These are phyloP conservation scores for Mayetiola destructor DNA, from an alignment of 2,888 invertebrate genomes.

Conservation along the genomic window DNA sequence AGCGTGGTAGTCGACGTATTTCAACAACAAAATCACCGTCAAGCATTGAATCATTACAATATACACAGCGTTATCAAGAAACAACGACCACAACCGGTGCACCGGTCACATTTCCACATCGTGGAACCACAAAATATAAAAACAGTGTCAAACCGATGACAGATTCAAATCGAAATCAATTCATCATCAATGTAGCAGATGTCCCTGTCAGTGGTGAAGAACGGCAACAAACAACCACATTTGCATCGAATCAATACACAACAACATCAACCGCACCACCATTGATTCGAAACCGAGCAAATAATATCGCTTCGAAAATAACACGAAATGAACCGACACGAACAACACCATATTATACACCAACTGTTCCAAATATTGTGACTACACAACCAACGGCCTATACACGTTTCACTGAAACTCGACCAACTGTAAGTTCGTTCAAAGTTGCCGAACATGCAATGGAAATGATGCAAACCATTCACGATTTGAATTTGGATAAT, in stretches of 20 bases:
- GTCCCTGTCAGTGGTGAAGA: no score
- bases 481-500: slow-evolving; percentile 42
- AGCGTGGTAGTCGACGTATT: slow-evolving; percentile 7
- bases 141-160: neutral
- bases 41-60: neutral
- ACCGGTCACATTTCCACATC: slow-evolving; percentile 16
- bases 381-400: slow-evolving; percentile 16
- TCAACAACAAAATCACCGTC: slow-evolving; percentile 21
- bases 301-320: slow-evolving; percentile 29
- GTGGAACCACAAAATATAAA: neutral
- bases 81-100: slow-evolving; percentile 27
- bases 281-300: slow-evolving; percentile 18
- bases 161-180: neutral
- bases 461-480: slow-evolving; percentile 52
- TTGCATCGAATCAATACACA: neutral
- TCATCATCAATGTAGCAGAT: neutral
- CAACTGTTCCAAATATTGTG: slow-evolving; percentile 27
- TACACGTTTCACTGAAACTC: slow-evolving; percentile 16
- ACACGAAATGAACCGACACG: slow-evolving; percentile 29
- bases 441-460: slow-evolving; percentile 50
- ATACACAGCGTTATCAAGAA: neutral
- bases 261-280: slow-evolving; percentile 21
- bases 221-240: neutral
- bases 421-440: slow-evolving; percentile 21
- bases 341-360: slow-evolving; percentile 33